These are phyloP conservation scores for Ormyrus pomaceus DNA, from an alignment of 2,888 invertebrate genomes.

Conservation along the genomic window DNA sequence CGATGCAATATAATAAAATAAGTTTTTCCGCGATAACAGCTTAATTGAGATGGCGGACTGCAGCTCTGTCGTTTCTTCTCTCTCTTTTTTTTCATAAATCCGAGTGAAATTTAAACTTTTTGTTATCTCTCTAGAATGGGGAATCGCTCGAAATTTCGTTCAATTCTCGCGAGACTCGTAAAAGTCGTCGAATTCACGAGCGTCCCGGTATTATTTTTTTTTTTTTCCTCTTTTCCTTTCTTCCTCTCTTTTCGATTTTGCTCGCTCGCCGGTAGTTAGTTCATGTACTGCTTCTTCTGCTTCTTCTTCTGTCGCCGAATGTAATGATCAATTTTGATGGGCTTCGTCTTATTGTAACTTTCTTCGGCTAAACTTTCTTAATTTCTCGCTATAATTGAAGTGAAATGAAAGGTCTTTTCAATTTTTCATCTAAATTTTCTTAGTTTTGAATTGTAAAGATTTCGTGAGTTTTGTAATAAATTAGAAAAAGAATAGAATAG, in stretches of 20 bases:
- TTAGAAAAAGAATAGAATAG: no score
- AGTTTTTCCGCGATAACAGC: no score
- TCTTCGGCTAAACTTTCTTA: neutral
- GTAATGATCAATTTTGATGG: constrained; percentile 4
- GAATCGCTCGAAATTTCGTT: constrained; percentile 44
- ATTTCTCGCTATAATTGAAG: no score
- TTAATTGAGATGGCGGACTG: no score
- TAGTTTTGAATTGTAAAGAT: no score
- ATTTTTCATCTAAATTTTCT: no score
- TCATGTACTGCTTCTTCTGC: neutral
- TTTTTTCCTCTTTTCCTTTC: neutral
- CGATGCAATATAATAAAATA: no score
- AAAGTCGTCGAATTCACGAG: constrained; percentile 24
- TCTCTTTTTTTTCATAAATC: neutral
- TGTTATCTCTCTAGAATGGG: neutral
- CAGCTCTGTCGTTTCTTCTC: no score
- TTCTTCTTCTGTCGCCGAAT: neutral
- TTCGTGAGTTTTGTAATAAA: no score
- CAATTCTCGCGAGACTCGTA: constrained; percentile 45
- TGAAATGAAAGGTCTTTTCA: no score
- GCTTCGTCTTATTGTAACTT: neutral
- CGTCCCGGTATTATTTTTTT: no score
- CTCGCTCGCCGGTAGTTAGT: neutral
- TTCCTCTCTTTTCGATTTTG: neutral
- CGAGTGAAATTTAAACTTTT: no score